Evolutionary conservation across 2,113 vertebrate species (phyloP).

Genomic region (Ageneiosus marmoratus): DNA sequence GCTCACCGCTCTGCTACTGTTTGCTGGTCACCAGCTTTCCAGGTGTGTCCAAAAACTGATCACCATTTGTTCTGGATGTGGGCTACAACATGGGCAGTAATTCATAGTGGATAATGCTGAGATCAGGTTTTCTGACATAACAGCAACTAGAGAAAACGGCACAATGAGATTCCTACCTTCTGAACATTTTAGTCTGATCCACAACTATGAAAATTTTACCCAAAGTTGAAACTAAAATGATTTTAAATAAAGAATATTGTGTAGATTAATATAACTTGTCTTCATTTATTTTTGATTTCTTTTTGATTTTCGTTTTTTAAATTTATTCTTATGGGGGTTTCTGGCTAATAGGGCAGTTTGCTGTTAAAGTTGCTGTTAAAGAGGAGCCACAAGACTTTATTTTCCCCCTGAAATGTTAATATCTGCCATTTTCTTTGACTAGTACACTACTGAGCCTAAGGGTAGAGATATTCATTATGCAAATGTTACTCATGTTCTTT

Average conservation of each 20-base stretch:
- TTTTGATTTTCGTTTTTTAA: too few relatives aligned
- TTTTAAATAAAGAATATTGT: too few relatives aligned
- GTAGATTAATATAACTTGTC: too few relatives aligned
- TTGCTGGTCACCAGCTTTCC: constrained; percentile 96
- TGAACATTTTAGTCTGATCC: too few relatives aligned
- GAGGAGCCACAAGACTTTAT: too few relatives aligned
- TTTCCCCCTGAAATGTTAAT: background rate
- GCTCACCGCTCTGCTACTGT: constrained; percentile 90
- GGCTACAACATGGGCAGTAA: background rate
- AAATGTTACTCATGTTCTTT: constrained; percentile 30
- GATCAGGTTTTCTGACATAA: background rate
- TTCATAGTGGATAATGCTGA: background rate
- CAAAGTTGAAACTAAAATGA: too few relatives aligned
- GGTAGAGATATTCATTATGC: background rate
- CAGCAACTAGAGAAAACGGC: background rate
- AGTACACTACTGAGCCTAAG: background rate
- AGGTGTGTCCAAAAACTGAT: constrained; percentile 70
- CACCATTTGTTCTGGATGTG: background rate
- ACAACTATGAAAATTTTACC: too few relatives aligned
- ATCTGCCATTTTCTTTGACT: background rate
- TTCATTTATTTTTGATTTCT: too few relatives aligned
- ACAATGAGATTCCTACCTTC: background rate
- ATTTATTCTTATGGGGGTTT: background rate
- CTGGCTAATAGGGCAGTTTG: background rate
- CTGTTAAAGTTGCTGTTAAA: background rate